Conservation (phyloP, 2,797 vertebrate species). For the Liparis tanakae region DNA sequence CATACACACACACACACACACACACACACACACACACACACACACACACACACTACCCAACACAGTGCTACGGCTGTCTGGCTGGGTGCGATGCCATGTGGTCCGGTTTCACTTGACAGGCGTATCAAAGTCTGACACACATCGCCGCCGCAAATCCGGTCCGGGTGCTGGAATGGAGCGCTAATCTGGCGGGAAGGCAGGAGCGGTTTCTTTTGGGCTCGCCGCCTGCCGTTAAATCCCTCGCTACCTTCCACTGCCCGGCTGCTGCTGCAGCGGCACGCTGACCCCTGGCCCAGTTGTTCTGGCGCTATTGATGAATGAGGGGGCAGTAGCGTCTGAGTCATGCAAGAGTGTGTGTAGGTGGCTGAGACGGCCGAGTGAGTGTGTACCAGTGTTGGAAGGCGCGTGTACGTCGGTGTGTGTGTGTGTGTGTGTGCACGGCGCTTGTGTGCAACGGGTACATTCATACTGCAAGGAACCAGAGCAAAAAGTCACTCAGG, state of each 20-base stretch:
- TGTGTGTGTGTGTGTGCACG: not conserved
- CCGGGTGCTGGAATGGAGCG: constrained; percentile 57
- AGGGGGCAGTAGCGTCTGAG: constrained; percentile 67
- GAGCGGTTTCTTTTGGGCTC: constrained; percentile 64
- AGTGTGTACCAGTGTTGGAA: constrained; percentile 22
- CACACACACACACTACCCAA: constrained; percentile 3
- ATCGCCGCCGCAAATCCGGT: constrained; percentile 31
- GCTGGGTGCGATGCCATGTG: constrained; percentile 47
- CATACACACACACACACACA: constrained; percentile 10
- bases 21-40: constrained; percentile 10
- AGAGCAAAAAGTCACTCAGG: not conserved
- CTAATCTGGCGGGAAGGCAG: constrained; percentile 64
- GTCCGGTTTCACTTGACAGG: constrained; percentile 59
- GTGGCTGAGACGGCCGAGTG: constrained; percentile 29
- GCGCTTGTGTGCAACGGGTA: not conserved
- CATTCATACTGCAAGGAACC: not conserved
- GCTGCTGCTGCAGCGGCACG: constrained; percentile 58
- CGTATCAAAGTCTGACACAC: constrained; percentile 58
- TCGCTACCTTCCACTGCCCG: constrained; percentile 55
- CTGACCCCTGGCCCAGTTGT: constrained; percentile 69
- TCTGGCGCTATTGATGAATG: constrained; percentile 73
- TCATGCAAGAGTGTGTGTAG: constrained; percentile 48
- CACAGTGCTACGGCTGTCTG: constrained; percentile 32
- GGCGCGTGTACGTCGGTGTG: not conserved
- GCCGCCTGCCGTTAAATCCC: constrained; percentile 68